Base-by-base conservation (phyloP, 1,140 invertebrate species). In the Bombus haemorrhoidalis region DNA sequence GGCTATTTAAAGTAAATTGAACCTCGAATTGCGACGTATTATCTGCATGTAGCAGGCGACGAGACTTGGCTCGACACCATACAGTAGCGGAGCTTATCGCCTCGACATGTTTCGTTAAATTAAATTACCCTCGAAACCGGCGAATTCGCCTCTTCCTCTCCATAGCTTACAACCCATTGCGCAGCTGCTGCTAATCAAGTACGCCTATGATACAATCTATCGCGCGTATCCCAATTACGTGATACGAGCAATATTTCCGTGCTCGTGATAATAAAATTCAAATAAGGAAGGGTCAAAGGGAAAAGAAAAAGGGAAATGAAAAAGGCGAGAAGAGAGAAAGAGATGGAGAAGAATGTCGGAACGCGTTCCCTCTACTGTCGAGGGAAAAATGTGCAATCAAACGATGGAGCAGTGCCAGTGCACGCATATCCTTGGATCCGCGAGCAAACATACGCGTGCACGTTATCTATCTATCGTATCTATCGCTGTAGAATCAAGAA, bases 101-200 rank as follows among this genome's bases (percentile, higher is more conserved):
- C 32, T 25, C 39, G 32, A 73, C 77, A 22, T 80, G 77, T 80
- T 85, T 80, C 69, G 83, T 85, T 85, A 72, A 85, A 79, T 85
- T 80, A 80, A 72, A 80, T 80, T 66, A 80, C 28, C 64, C 62
- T 57, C 62, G 81, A n/a, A 28, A 57, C 59, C 18, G 34, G 37
- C 10, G 68, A 81, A 59, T n/a, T 66, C 25, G 22, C n/a, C 39
- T 43, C 41, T 47, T 64, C 68, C 64, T 69, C 78, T 59, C 3
- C 41, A 64, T 43, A 39, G 72, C 62, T n/a, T 68, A 76, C 47
- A 4, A 25, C 22, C 53, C n/a, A 22, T 12, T 25, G 10, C 13
- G 41, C 43, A 69, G 43, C 37, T 32, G 75, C 5, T 34, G 72
- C 9, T 84, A 78, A 84, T 80, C 68, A 72, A 69, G 39, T 39